phyloP scores from a whole-genome alignment of 2,797 vertebrate genomes.

The Hydrophis major region DNA sequence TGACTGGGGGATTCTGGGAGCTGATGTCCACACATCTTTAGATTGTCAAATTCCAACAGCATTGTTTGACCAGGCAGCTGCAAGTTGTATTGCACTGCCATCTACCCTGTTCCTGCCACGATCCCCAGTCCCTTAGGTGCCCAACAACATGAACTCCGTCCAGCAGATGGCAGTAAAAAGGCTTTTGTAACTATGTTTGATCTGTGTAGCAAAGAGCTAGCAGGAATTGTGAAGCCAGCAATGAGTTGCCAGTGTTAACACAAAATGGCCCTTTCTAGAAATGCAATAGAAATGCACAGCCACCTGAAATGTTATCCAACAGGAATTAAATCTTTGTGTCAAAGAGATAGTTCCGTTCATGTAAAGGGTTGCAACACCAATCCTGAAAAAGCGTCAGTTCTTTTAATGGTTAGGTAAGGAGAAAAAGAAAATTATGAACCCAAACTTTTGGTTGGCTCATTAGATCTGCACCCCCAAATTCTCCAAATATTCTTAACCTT shows the following conservation, averaged over 20 bases:
- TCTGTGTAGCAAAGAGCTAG: background rate
- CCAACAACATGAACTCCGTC: background rate
- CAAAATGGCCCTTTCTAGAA: background rate
- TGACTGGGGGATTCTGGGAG: background rate
- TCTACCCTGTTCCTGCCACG: background rate
- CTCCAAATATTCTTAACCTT: background rate
- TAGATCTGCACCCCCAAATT: background rate
- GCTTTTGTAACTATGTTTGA: background rate
- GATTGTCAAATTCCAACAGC: background rate
- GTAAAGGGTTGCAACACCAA: background rate
- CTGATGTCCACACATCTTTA: background rate
- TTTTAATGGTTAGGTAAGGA: background rate
- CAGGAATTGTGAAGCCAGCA: background rate
- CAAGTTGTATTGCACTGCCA: background rate
- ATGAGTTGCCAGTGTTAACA: background rate
- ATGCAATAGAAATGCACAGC: background rate
- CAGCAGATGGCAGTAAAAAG: background rate
- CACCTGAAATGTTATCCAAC: background rate
- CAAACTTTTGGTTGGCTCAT: background rate
- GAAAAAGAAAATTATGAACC: background rate
- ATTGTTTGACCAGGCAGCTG: background rate
- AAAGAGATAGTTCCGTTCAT: background rate
- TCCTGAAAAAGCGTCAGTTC: background rate
- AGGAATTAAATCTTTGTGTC: background rate
- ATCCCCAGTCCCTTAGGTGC: background rate